Conservation (phyloP, 2,888 invertebrate species). For the Cephus pygmeus region DNA sequence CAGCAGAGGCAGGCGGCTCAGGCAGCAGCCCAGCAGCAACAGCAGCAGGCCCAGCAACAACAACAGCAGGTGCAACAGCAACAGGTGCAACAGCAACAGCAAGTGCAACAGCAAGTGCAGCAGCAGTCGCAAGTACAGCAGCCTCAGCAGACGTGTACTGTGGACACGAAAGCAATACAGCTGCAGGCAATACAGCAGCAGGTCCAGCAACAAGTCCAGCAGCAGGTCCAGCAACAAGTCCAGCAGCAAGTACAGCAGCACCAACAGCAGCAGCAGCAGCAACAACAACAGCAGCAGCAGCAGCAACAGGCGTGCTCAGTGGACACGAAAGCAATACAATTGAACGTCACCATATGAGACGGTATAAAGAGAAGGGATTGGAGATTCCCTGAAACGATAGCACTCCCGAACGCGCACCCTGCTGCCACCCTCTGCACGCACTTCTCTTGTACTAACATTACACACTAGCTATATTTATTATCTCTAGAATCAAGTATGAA, state of each 20-base stretch:
- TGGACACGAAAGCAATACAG: conserved; percentile 51
- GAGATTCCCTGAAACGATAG: conserved; percentile 55
- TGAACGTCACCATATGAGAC: conserved; percentile 66
- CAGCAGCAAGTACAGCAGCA: conserved; percentile 55
- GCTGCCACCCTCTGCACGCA: conserved; percentile 66
- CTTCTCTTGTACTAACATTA: conserved; percentile 65
- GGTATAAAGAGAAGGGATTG: conserved; percentile 53
- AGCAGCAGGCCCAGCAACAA: conserved; percentile 43
- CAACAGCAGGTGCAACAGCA: conserved; percentile 59
- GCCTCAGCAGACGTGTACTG: conserved; percentile 60
- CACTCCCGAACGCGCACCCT: conserved; percentile 59
- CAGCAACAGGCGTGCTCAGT: conserved; percentile 60
- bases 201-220: conserved; percentile 58
- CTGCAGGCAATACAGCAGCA: conserved; percentile 60
- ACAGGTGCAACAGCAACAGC: conserved; percentile 44
- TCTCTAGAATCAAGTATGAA: conserved; percentile 59
- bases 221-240: conserved; percentile 53
- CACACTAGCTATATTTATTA: conserved; percentile 65
- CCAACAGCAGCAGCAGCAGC: conserved; percentile 57
- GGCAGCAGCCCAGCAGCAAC: conserved; percentile 60
- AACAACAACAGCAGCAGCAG: conserved; percentile 55
- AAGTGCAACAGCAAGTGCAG: conserved; percentile 54
- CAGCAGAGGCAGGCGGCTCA: conserved; percentile 63
- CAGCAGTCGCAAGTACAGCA: conserved; percentile 63
- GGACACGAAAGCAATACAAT: conserved; percentile 65